Base-by-base conservation (phyloP, 2,888 invertebrate genomes). In the Cybosia mesomella region DNA sequence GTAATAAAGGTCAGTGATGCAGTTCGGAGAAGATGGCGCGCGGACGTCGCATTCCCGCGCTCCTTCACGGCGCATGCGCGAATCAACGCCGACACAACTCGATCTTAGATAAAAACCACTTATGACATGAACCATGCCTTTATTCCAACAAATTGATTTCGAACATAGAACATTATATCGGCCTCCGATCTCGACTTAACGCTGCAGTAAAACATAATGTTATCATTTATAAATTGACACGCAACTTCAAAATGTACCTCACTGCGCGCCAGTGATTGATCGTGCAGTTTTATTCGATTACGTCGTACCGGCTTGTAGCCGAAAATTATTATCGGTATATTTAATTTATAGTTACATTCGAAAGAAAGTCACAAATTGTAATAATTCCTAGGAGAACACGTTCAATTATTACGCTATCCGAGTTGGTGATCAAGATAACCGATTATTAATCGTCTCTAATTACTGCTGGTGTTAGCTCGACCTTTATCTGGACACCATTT, bases 381-480 rank as follows among this genome's bases (percentile, higher is more conserved):
- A 81, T 81, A 80, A 76, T 81, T 84, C 69, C 76, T 80, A 79
- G 76, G 75, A 79, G 76, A 77, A 77, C 80, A 82, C 80, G 83
- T 84, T 86, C 91, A 92, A 93, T 93, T 92, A 93, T 87, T 87
- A 88, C 88, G 87, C 88, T 90, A 88, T 89, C 83, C 84, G 88
- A 86, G 80, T 79, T 81, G 75, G 83, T 86, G 91, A 94, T 94
- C 94, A 89, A 95, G 95, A 95, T 95, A 95, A 93, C 90, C 90
- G 89, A 93, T 94, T 93, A 94, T 95, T 94, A 95, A 95, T 94
- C 90, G 93, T 88, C 90, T 83, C 93, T 95, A 95, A 94, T 95
- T 94, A 95, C 94, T 95, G 95, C 94, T 92, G 94, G 95, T 95
- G 94, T 95, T 95, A 92, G 93, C 89, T 89, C 92, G 91, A 92